Evolutionary conservation across 2,797 vertebrate species (phyloP).

Genomic region (Semaprochilodus insignis): DNA sequence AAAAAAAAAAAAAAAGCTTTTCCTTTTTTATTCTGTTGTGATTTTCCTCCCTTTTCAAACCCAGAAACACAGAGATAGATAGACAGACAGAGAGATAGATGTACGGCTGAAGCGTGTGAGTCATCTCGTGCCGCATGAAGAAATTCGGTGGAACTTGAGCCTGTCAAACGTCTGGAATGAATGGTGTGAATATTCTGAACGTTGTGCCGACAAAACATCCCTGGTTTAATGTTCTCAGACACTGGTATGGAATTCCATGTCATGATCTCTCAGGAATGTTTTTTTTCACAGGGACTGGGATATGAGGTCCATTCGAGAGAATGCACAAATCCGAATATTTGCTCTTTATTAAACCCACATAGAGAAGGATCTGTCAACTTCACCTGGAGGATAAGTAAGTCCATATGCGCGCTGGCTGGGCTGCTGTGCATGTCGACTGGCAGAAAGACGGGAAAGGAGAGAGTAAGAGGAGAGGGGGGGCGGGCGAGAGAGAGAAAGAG

Average conservation of each 20-base stretch:
- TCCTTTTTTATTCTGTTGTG: not conserved
- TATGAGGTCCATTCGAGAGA: not conserved
- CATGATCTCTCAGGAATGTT: not conserved
- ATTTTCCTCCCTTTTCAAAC: not conserved
- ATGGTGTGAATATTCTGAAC: not conserved
- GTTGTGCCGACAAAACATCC: not conserved
- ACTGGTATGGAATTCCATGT: not conserved
- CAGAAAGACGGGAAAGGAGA: not conserved
- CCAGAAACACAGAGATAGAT: not conserved
- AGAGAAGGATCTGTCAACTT: not conserved
- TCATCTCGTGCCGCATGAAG: constrained; percentile 1
- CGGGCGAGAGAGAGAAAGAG: not conserved
- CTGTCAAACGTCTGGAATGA: not conserved
- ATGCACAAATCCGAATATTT: not conserved
- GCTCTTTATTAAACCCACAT: not conserved
- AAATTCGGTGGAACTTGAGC: not conserved
- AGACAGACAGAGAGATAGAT: constrained; percentile 16
- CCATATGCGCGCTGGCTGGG: not conserved
- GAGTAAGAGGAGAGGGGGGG: not conserved
- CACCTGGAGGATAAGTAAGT: not conserved
- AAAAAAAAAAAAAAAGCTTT: not conserved
- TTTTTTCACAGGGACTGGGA: too few species aligned
- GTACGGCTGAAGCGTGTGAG: not conserved
- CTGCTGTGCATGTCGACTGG: not conserved
- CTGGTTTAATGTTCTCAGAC: not conserved